phyloP scores from a whole-genome alignment of 2,113 vertebrate genomes.

The Suricata suricatta region DNA sequence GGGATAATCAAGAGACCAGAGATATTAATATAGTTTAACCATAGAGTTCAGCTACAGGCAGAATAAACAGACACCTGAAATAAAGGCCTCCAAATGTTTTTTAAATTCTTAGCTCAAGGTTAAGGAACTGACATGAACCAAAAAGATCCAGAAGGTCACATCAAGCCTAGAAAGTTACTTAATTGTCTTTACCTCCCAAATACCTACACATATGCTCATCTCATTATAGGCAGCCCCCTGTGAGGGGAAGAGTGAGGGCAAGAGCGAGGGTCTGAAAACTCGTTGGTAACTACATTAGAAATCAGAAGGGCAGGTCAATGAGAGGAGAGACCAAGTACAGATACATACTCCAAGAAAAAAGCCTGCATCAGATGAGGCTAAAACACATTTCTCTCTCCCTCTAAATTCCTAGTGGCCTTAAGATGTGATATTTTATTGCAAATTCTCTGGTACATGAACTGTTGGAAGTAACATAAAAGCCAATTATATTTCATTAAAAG shows the following conservation, averaged over 20 bases:
- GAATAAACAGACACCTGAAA: neutral
- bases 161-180: neutral
- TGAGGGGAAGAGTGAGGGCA: neutral
- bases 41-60: neutral
- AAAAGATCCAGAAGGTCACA: neutral
- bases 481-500: conserved; percentile 82
- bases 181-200: neutral
- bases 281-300: neutral
- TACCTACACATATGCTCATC: neutral
- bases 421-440: neutral
- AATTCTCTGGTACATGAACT: conserved; percentile 71
- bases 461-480: conserved; percentile 79
- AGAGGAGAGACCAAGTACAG: neutral
- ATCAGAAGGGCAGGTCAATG: neutral
- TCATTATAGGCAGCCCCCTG: neutral
- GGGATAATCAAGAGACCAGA: neutral
- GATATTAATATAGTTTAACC: neutral
- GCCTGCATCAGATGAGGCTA: neutral
- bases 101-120: neutral
- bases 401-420: conserved; percentile 74
- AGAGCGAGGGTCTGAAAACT: neutral
- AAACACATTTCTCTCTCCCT: conserved; percentile 23
- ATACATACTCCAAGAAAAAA: neutral
- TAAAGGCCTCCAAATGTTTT: neutral
- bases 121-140: neutral